These are phyloP conservation scores for Pantherophis alleghaniensis DNA, from an alignment of 2,797 vertebrate species.

Conservation along the genomic window DNA sequence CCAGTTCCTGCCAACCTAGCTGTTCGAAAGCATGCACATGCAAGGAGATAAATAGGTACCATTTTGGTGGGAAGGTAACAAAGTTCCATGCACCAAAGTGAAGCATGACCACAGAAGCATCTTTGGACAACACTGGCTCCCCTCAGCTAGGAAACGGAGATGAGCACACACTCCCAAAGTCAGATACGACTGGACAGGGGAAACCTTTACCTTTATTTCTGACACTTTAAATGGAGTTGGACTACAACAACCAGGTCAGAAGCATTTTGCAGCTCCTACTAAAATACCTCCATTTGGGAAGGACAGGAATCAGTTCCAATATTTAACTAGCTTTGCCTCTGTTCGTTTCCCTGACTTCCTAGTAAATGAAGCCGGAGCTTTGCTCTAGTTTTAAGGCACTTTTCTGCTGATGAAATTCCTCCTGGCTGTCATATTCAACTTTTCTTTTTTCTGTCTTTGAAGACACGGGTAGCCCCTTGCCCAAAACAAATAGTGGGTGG, in stretches of 20 bases:
- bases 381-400: background rate
- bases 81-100: background rate
- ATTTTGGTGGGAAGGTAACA: background rate
- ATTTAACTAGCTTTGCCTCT: background rate
- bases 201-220: background rate
- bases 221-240: background rate
- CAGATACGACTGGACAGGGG: background rate
- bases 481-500: constrained; percentile 82
- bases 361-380: background rate
- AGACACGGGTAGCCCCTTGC: constrained; percentile 79
- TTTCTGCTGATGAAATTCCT: background rate
- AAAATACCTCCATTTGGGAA: too few relatives aligned
- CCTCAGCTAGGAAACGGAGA: background rate
- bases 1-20: background rate
- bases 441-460: constrained; percentile 74
- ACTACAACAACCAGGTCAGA: background rate
- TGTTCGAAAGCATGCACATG: background rate
- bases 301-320: background rate
- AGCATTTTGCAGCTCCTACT: background rate
- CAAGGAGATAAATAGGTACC: background rate
- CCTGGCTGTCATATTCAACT: constrained; percentile 60
- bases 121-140: background rate
- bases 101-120: background rate
- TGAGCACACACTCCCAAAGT: background rate
- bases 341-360: background rate